phyloP scores from a whole-genome alignment of 2,888 invertebrate species.

The Palloptera scutellata region DNA sequence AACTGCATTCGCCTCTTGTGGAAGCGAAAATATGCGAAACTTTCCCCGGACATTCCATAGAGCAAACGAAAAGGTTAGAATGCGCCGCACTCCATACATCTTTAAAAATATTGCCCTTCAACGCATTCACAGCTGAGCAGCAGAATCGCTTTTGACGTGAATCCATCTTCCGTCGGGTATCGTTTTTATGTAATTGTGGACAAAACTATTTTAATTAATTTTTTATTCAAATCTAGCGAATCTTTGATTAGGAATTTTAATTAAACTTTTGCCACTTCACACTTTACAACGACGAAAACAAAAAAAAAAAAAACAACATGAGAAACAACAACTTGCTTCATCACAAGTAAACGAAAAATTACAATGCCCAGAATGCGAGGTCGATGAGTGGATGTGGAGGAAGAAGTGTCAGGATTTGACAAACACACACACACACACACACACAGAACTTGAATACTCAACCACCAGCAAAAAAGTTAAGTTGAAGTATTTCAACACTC shows the following conservation, averaged over 20 bases:
- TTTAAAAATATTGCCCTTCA: no score
- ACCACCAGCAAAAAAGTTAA: neutral
- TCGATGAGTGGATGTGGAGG: neutral
- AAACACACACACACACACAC: constrained; percentile 5
- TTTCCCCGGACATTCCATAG: no score
- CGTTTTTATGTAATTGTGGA: constrained; percentile 20
- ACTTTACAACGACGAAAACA: constrained; percentile 36
- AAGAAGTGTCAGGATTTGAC: neutral
- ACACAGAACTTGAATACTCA: neutral
- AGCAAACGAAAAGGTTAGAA: no score
- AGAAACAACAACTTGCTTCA: neutral
- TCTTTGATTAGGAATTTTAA: constrained; percentile 42
- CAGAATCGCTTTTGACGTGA: no score
- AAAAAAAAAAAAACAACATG: constrained; percentile 15
- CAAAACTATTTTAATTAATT: constrained; percentile 60
- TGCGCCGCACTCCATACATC: no score
- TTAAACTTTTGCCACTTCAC: constrained; percentile 38
- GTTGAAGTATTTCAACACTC: neutral
- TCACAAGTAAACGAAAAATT: no score
- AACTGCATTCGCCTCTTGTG: no score
- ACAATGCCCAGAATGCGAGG: no score
- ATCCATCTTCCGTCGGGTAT: neutral
- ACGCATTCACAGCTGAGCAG: no score
- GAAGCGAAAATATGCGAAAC: no score
- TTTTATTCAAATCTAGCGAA: constrained; percentile 53